Base-by-base conservation (phyloP, 2,797 vertebrate genomes). In the Crax fasciolata region DNA sequence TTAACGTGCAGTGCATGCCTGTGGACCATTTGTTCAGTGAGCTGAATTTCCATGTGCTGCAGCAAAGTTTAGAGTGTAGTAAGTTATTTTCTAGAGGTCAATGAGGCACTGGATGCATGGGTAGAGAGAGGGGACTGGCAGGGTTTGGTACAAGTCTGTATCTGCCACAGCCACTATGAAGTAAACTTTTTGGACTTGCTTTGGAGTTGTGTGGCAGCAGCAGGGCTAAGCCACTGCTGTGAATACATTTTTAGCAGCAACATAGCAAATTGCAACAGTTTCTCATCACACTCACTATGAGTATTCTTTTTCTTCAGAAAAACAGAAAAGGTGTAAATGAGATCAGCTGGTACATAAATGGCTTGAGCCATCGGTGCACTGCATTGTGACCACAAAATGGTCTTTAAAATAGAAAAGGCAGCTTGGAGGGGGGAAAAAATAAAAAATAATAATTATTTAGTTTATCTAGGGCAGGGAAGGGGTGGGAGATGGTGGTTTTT, bases 241-340 rank as follows among this genome's bases (percentile, higher is more conserved):
- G 58, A 9, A 0, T 7, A 5, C 52, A 2, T 48, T 46, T 32
- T 2, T 0, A 12, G 10, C 80, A 84, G 83, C 65, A 80, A 65
- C 84, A 7, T 12, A 41, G 38, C 63, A 27, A 49, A 38, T 4
- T 15, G 62, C 54, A 28, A 9, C 54, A 51, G 52, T 8, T 49
- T 32, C 2, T 13, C 1, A 1, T 17, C 3, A 1, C 27, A 75
- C 27, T 38, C 20, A 1, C 1, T 0, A 1, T 5, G 49, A 17
- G 11, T 21, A 1, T 25, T 21, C 20, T 27, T 30, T 12, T 25
- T 21, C 20, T 27, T 30, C 13, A 6, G 25, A 46, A 25, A 32
- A 32, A 70, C 18, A 67, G 18, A 78, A 13, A 3, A 7, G 16
- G 54, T 6, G 71, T 18, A 32, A 1, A 0, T 19, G 51, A 67